phyloP scores from a whole-genome alignment of 2,113 vertebrate genomes.

The Trematocara stigmaticum region DNA sequence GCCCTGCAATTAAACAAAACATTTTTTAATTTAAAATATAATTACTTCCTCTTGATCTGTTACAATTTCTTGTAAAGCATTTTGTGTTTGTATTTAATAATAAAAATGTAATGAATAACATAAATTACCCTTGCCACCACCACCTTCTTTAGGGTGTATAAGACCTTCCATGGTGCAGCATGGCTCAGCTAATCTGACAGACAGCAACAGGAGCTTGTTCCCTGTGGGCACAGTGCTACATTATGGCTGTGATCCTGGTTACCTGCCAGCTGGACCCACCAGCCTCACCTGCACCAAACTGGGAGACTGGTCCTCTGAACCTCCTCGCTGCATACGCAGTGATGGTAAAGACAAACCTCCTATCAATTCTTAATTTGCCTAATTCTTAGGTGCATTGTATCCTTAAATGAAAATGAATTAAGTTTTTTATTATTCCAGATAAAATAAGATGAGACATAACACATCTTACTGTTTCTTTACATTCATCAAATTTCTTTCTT shows the following conservation, averaged over 20 bases:
- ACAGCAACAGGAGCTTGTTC: conserved; percentile 66
- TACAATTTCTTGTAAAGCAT: background rate
- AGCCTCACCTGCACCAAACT: conserved; percentile 53
- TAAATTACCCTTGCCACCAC: accelerated
- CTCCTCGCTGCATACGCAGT: conserved; percentile 67
- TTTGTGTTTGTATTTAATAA: background rate
- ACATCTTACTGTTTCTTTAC: background rate
- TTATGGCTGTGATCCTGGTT: conserved; percentile 71
- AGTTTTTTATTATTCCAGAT: background rate
- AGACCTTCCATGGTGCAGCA: conserved; percentile 63
- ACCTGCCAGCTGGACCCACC: conserved; percentile 62
- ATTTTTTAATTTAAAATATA: background rate
- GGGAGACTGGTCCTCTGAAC: conserved; percentile 67
- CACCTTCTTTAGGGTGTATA: conserved; percentile 49
- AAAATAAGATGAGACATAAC: background rate
- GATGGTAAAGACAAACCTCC: conserved; percentile 52
- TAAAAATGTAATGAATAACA: background rate
- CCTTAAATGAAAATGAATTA: background rate
- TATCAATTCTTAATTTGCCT: background rate
- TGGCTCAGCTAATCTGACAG: conserved; percentile 63
- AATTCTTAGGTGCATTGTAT: background rate
- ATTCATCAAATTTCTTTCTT: background rate
- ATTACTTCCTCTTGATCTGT: background rate
- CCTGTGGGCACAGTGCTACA: conserved; percentile 65
- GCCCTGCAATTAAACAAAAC: background rate